Evolutionary conservation across 2,113 vertebrate species (phyloP).

Genomic region (Peromyscus leucopus): DNA sequence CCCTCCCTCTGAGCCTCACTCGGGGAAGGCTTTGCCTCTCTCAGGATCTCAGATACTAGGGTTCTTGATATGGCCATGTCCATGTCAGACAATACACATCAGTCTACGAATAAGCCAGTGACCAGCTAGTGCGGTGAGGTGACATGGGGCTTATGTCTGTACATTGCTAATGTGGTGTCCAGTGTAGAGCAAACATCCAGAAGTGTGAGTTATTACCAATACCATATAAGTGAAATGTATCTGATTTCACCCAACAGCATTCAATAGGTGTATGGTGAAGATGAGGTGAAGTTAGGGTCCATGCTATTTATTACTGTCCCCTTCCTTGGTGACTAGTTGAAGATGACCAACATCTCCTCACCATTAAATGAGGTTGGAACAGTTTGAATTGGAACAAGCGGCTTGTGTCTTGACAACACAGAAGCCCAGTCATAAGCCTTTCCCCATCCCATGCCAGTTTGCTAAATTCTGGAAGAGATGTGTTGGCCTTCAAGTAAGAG

Average conservation of each 20-base stretch:
- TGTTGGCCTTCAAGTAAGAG: neutral
- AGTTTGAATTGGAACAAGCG: neutral
- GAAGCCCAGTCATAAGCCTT: neutral
- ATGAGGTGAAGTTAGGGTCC: neutral
- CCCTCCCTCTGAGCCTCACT: neutral
- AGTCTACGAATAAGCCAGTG: neutral
- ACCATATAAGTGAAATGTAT: constrained; percentile 22
- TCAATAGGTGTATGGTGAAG: neutral
- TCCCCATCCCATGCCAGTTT: neutral
- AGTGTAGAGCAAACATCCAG: neutral
- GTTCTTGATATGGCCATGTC: neutral
- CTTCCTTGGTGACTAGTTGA: constrained; percentile 39
- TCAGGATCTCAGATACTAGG: neutral
- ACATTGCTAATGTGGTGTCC: neutral
- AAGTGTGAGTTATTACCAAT: constrained; percentile 4
- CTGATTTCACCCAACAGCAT: neutral
- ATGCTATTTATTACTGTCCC: neutral
- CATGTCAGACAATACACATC: neutral
- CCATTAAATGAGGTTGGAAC: neutral
- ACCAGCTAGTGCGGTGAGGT: neutral
- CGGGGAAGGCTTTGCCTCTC: neutral
- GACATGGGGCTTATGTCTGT: neutral
- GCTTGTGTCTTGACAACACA: constrained; percentile 5
- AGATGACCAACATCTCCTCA: neutral
- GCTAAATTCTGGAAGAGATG: neutral